phyloP scores from a whole-genome alignment of 2,797 vertebrate species.

The Pogoniulus pusillus region DNA sequence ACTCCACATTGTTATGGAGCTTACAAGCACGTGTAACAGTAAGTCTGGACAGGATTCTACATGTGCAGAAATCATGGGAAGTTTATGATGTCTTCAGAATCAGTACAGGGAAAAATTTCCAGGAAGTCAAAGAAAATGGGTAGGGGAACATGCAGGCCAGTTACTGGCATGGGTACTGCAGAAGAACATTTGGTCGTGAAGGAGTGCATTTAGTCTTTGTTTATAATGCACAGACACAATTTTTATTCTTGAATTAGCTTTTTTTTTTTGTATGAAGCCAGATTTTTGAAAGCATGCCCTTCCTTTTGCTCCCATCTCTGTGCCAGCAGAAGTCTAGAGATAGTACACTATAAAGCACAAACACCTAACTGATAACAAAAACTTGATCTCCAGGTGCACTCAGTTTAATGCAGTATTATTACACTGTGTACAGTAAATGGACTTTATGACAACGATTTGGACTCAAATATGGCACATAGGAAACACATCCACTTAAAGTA shows the following conservation, averaged over 20 bases:
- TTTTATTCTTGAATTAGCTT: background rate
- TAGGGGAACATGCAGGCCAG: background rate
- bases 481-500: background rate
- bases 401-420: background rate
- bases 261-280: background rate
- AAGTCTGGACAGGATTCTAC: background rate
- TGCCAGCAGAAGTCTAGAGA: background rate
- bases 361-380: background rate
- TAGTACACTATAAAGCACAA: background rate
- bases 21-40: background rate
- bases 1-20: background rate
- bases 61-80: background rate
- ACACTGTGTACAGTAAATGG: background rate
- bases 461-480: background rate
- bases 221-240: background rate
- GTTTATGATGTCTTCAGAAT: background rate
- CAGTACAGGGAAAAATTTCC: background rate
- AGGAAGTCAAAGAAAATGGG: background rate
- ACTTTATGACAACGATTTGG: background rate
- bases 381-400: background rate
- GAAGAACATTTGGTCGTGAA: background rate
- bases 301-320: background rate
- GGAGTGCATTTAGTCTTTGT: background rate
- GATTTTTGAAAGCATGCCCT: background rate
- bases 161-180: background rate